Evolutionary conservation across 2,113 vertebrate species (phyloP).

Genomic region (Dolichallabes microphthalmus): DNA sequence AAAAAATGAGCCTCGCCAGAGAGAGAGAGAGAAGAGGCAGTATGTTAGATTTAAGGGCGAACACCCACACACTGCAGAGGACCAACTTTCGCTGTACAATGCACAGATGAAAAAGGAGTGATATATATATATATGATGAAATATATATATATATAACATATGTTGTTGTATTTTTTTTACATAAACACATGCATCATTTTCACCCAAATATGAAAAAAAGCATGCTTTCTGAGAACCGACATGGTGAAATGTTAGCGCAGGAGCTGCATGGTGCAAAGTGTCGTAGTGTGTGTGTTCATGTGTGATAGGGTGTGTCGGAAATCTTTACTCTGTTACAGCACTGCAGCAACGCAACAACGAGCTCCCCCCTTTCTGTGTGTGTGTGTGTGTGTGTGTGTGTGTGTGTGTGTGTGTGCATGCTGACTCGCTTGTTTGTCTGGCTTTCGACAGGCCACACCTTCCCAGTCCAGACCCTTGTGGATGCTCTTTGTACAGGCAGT

Average conservation of each 20-base stretch:
- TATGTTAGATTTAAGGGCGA: conserved; percentile 35
- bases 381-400: background rate
- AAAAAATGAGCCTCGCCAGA: background rate
- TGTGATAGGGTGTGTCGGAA: conserved; percentile 47
- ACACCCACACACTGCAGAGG: conserved; percentile 53
- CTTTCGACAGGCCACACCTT: conserved; percentile 38
- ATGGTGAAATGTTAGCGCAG: background rate
- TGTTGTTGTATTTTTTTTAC: background rate
- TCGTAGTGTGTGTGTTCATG: conserved; percentile 24
- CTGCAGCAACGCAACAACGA: conserved; percentile 47
- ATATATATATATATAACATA: too few relatives aligned
- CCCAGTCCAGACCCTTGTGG: background rate
- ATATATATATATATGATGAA: background rate
- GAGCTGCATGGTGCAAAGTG: conserved; percentile 3
- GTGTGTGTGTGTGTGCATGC: conserved; percentile 29
- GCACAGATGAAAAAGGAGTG: background rate
- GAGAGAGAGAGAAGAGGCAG: background rate
- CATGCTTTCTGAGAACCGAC: background rate
- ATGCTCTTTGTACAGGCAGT: background rate
- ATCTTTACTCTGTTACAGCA: conserved; percentile 46
- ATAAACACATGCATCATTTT: background rate
- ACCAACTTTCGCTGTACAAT: background rate
- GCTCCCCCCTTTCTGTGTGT: background rate
- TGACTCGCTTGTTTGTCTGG: conserved; percentile 39
- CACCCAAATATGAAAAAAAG: background rate